Conservation (phyloP, 2,113 vertebrate species). For the Sceloporus undulatus region DNA sequence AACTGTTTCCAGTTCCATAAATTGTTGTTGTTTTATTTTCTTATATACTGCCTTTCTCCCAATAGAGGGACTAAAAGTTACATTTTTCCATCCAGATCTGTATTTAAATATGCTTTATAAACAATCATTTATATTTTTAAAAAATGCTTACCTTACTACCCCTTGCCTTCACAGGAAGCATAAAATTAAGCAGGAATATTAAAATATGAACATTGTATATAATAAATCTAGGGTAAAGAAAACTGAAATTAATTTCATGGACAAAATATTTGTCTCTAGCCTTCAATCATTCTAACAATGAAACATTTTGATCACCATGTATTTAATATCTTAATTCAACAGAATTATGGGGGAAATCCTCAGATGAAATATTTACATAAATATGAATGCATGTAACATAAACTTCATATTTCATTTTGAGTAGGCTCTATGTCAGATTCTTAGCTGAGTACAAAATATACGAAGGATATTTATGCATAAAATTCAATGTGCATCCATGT, state of each 20-base stretch:
- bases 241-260: constrained; percentile 69
- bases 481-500: not conserved
- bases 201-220: constrained; percentile 51
- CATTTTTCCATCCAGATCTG: not conserved
- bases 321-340: not conserved
- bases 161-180: constrained; percentile 93
- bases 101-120: constrained; percentile 15
- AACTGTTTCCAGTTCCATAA: not conserved
- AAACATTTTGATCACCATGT: not conserved
- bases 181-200: constrained; percentile 77
- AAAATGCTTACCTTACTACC: constrained; percentile 92
- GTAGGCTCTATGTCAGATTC: not conserved
- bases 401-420: not conserved
- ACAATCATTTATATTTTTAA: constrained; percentile 8
- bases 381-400: not conserved
- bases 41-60: too few species aligned
- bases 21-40: too few species aligned
- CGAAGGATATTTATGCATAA: not conserved
- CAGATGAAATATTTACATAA: not conserved
- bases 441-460: not conserved
- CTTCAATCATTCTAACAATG: not conserved
- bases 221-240: constrained; percentile 71
- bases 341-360: not conserved
- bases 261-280: not conserved
- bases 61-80: not conserved